Percentiles rank a stretch among this genome's conserved stretches.
phyloP scores from a whole-genome alignment of 2,888 invertebrate genomes.

The Calliphora vomitoria region DNA sequence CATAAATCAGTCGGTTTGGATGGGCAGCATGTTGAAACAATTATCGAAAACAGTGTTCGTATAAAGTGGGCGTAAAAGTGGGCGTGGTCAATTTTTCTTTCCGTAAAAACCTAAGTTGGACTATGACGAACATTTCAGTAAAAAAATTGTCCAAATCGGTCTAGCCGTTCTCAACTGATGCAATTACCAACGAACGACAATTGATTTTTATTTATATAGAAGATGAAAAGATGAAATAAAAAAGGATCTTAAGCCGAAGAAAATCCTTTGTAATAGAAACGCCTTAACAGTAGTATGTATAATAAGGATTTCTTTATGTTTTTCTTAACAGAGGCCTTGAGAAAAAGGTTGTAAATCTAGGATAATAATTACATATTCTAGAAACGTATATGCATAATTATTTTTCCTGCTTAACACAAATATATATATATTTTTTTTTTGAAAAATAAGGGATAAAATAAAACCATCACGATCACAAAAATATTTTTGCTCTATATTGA shows the following conservation, averaged over 20 bases:
- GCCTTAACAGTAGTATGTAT: slow-evolving; percentile 4
- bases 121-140: too few species aligned
- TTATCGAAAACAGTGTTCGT: too few species aligned
- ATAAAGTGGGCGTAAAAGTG: too few species aligned
- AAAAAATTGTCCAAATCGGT: too few species aligned
- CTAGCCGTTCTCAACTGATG: too few species aligned
- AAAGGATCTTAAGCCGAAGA: slow-evolving; percentile 43
- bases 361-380: slow-evolving; percentile 2
- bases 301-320: background rate
- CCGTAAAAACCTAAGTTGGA: too few species aligned
- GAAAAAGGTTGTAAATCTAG: slow-evolving; percentile 18
- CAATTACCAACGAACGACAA: too few species aligned
- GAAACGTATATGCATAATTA: slow-evolving; percentile 24
- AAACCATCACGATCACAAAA: background rate
- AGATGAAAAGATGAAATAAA: background rate
- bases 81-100: too few species aligned
- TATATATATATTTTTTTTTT: background rate
- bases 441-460: background rate
- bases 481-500: background rate
- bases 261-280: slow-evolving; percentile 54
- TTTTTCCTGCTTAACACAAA: background rate
- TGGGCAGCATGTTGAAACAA: too few species aligned
- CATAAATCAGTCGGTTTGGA: too few species aligned
- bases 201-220: too few species aligned
- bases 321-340: background rate